These are phyloP conservation scores for Caenorhabditis imperialis DNA, from an alignment of 2,888 invertebrate genomes.

Conservation along the genomic window DNA sequence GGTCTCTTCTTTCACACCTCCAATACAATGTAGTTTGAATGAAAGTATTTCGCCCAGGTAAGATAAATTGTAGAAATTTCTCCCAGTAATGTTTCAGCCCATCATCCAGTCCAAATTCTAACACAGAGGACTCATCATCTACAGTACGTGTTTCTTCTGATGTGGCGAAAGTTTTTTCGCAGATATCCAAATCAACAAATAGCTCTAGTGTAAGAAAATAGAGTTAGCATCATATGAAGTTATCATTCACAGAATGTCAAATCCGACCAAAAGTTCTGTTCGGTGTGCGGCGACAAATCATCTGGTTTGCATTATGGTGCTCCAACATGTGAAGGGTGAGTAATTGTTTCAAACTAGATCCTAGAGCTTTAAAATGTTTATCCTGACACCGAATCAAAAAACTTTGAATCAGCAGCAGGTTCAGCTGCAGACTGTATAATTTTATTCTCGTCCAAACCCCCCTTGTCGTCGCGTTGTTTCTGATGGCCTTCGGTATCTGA, in stretches of 20 bases:
- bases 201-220: slow-evolving; percentile 10
- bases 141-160: slow-evolving; percentile 8
- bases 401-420: no score
- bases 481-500: slow-evolving; percentile 36
- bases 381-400: no score
- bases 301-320: slow-evolving; percentile 98
- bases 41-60: slow-evolving; percentile 18
- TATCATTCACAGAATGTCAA: slow-evolving; percentile 7
- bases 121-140: slow-evolving; percentile 17
- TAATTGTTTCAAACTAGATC: no score
- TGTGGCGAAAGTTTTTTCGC: no score
- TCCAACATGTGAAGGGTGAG: slow-evolving; percentile 96
- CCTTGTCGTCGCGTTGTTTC: slow-evolving; percentile 9
- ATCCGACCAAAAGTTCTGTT: slow-evolving; percentile 82
- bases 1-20: slow-evolving; percentile 9
- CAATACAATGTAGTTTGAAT: no score
- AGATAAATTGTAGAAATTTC: no score
- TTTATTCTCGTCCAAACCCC: no score
- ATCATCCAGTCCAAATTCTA: slow-evolving; percentile 11
- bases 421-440: no score
- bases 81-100: neutral
- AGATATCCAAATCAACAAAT: slow-evolving; percentile 11
- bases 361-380: no score
- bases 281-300: slow-evolving; percentile 98
- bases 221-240: slow-evolving; percentile 9